Evolutionary conservation across 1,140 invertebrate genomes (phyloP), one percentile per base, ranked within the genome.

Genomic region (Euwallacea fornicatus): DNA sequence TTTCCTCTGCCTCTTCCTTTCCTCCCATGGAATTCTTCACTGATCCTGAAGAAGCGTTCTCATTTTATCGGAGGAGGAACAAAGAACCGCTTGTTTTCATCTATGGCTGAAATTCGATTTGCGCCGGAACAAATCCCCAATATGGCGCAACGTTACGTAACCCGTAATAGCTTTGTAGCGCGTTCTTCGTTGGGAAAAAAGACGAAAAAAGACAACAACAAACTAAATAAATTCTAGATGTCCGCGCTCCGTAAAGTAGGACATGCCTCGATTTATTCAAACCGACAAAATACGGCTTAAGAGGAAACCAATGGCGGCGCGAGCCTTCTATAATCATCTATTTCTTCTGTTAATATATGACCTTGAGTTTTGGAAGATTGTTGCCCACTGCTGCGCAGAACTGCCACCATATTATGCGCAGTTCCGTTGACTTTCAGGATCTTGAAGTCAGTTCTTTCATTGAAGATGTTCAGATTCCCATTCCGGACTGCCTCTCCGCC

Each of bases 261-360:
- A 75, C 79, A 79, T 78, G 78, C 73, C 76, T 80, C 78, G 76
- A 78, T 80, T 79, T 80, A 78, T 79, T 79, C 77, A 76, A 78
- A 79, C 75, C 76, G 73, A 78, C 78, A 78, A 79, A 79, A 78
- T 73, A 76, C 73, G 69, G 59, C 65, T 69, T 73, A 69, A 78
- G 53, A 16, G 33, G 8, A 59, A 43, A 11, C 7, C 55, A 68
- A 43, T 44, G 66, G 66, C 66, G 66, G 21, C 42, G n/a, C 50
- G 11, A 11, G 6, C 11, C 11, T 13, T 13, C 16, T 50, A 2
- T 50, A 10, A 10, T 50, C 46, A 13, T 11, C 46, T 13, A 50
- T 2, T 13, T 56, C 11, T 11, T 56, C 16, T 9, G 11, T 13
- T 56, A 13, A 13, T 56, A 1, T 56, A 13, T 13, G 9, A 56